Evolutionary conservation across 1,140 invertebrate species (phyloP).

Genomic region (Sweltsa coloradensis): DNA sequence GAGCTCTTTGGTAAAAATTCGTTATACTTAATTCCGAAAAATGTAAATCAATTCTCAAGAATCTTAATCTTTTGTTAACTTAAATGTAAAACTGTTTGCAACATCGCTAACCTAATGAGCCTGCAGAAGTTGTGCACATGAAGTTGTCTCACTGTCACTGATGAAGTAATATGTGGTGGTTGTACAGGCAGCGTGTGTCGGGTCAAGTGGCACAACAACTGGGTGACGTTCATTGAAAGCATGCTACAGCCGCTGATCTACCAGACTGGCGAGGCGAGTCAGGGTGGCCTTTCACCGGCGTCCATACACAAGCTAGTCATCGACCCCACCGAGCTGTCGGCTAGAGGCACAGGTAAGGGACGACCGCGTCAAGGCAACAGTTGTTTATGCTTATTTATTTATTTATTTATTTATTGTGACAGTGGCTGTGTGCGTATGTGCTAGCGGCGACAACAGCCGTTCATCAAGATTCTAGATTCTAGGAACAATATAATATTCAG

Average conservation of each 20-base stretch:
- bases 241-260: slow-evolving; percentile 81
- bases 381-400: too few species aligned
- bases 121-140: neutral
- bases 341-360: slow-evolving; percentile 24
- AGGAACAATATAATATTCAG: too few species aligned
- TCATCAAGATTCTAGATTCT: too few species aligned
- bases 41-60: neutral
- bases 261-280: slow-evolving; percentile 41
- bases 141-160: neutral
- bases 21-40: too few species aligned
- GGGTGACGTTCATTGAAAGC: slow-evolving; percentile 89
- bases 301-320: slow-evolving; percentile 68
- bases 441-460: too few species aligned
- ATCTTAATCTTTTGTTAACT: neutral
- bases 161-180: neutral
- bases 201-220: slow-evolving; percentile 64
- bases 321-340: slow-evolving; percentile 38
- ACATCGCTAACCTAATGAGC: neutral
- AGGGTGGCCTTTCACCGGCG: slow-evolving; percentile 70
- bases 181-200: slow-evolving; percentile 34
- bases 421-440: too few species aligned
- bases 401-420: too few species aligned
- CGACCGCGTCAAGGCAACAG: too few species aligned
- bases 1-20: too few species aligned
- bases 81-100: neutral